These are phyloP conservation scores for Anodontia alba DNA, from an alignment of 2,888 invertebrate genomes.

Conservation along the genomic window DNA sequence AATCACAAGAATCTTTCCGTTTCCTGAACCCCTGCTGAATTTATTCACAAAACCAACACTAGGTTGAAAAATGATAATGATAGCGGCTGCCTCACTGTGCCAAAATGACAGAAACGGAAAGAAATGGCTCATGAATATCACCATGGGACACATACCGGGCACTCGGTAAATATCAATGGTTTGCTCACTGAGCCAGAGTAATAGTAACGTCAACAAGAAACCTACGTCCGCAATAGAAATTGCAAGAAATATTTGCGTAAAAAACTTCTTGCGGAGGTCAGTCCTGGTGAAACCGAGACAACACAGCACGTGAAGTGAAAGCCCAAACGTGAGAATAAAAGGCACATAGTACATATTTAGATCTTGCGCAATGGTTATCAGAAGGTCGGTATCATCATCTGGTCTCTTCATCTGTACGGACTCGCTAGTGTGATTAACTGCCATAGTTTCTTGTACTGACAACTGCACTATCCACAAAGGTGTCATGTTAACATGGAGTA, in stretches of 20 bases:
- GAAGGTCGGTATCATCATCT: conserved; percentile 24
- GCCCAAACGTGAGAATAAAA: conserved; percentile 59
- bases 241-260: conserved; percentile 69
- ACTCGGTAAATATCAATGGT: conserved; percentile 67
- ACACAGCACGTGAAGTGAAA: conserved; percentile 52
- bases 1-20: conserved; percentile 60
- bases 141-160: conserved; percentile 74
- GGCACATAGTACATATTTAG: conserved; percentile 67
- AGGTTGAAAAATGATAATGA: conserved; percentile 61
- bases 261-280: conserved; percentile 65
- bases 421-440: conserved; percentile 17
- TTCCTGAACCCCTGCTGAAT: conserved; percentile 58
- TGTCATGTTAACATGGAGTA: conserved; percentile 20
- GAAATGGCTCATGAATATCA: conserved; percentile 72
- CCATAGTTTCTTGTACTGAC: conserved; percentile 17
- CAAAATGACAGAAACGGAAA: conserved; percentile 73
- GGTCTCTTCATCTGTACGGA: conserved; percentile 15
- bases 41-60: conserved; percentile 28
- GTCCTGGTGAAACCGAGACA: conserved; percentile 66
- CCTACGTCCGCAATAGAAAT: conserved; percentile 66
- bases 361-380: conserved; percentile 35
- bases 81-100: conserved; percentile 62
- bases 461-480: conserved; percentile 44
- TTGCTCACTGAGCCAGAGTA: conserved; percentile 69
- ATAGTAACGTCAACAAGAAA: conserved; percentile 66